Conservation (phyloP, 2,888 invertebrate genomes). For the Lapara coniferarum region DNA sequence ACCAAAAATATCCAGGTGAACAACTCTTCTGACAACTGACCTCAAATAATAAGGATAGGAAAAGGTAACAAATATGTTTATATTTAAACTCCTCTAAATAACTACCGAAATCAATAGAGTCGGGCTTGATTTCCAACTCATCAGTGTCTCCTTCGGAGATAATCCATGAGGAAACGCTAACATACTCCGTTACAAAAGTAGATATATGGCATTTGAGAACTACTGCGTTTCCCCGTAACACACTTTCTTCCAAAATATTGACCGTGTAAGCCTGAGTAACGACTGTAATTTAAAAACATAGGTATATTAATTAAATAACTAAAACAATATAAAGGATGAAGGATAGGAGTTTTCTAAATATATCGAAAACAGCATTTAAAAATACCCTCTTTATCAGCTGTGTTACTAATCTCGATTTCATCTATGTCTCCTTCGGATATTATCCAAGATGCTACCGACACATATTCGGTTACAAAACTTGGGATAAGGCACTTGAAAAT, state of each 20-base stretch:
- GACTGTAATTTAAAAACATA: slow-evolving; percentile 83
- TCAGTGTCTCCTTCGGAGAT: slow-evolving; percentile 86
- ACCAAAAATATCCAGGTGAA: too few relatives aligned
- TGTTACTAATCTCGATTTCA: slow-evolving; percentile 63
- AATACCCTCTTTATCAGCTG: slow-evolving; percentile 63
- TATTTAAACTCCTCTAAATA: slow-evolving; percentile 28
- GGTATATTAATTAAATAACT: slow-evolving; percentile 13
- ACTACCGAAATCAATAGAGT: slow-evolving; percentile 72
- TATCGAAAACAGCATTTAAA: slow-evolving; percentile 9
- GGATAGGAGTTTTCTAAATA: background rate
- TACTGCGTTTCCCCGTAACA: slow-evolving; percentile 94
- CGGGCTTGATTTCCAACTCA: slow-evolving; percentile 77
- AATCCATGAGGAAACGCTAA: slow-evolving; percentile 93
- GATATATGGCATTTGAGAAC: slow-evolving; percentile 96
- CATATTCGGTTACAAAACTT: slow-evolving; percentile 93
- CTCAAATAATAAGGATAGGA: background rate
- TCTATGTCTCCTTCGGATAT: slow-evolving; percentile 84
- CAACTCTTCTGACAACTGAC: background rate
- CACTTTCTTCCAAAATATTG: slow-evolving; percentile 96
- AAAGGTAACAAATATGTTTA: slow-evolving; percentile 50
- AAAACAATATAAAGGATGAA: background rate
- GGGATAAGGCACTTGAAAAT: slow-evolving; percentile 92
- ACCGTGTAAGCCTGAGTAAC: slow-evolving; percentile 94
- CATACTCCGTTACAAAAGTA: slow-evolving; percentile 95
- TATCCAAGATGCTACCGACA: slow-evolving; percentile 90